A percentile compares a stretch with the other conserved stretches of the same genome.
These are phyloP conservation scores for Chelon labrosus DNA, from an alignment of 2,797 vertebrate species.

Conservation along the genomic window DNA sequence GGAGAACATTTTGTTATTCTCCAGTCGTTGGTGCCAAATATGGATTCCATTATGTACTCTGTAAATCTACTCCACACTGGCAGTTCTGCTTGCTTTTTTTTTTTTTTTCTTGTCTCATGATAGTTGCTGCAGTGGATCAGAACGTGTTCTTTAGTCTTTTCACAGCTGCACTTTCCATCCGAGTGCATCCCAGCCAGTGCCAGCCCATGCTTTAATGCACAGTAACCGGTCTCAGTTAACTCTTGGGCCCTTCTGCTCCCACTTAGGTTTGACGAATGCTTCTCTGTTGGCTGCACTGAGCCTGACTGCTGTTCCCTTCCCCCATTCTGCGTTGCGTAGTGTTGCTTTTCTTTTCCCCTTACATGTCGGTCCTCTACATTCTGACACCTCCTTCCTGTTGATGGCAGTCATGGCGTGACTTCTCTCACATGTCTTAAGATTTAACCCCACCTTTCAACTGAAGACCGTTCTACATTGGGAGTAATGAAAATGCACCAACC, in stretches of 20 bases:
- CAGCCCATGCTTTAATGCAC: background rate
- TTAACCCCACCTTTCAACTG: too few relatives aligned
- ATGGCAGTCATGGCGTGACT: too few relatives aligned
- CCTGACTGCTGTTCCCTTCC: background rate
- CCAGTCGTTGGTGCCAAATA: slow-evolving; percentile 1
- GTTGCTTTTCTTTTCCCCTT: too few relatives aligned
- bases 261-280: background rate
- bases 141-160: background rate
- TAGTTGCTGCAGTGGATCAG: background rate
- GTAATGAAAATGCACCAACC: too few relatives aligned
- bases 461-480: too few relatives aligned
- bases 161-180: background rate
- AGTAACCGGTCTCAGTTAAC: slow-evolving; percentile 1
- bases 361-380: too few relatives aligned
- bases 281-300: background rate
- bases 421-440: too few relatives aligned
- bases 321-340: background rate
- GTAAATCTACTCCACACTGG: background rate
- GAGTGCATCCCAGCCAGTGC: background rate
- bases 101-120: background rate
- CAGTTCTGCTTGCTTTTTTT: background rate
- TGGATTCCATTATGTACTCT: slow-evolving; percentile 5
- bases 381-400: too few relatives aligned
- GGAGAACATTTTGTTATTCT: slow-evolving; percentile 13
- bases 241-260: background rate